A percentile compares a stretch with the other conserved stretches of the same genome.
Conservation (phyloP, 2,888 invertebrate genomes). For the Thecophora atra region DNA sequence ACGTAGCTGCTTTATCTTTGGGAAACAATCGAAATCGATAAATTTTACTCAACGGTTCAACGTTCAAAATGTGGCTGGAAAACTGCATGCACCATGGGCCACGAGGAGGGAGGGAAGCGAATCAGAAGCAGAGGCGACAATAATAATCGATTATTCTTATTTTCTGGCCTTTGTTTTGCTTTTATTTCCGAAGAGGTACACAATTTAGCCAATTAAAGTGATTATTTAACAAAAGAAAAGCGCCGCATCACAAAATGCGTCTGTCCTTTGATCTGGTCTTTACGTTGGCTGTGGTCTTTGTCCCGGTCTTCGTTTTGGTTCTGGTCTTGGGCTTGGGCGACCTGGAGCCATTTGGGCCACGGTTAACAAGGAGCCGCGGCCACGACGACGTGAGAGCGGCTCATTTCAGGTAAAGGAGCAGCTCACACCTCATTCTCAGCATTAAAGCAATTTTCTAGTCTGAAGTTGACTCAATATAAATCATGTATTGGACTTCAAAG, state of each 20-base stretch:
- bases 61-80: conserved; percentile 10
- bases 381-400: too few relatives aligned
- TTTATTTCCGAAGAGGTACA: neutral
- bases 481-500: conserved; percentile 22
- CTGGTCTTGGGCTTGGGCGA: too few relatives aligned
- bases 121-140: conserved; percentile 8
- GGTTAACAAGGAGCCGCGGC: too few relatives aligned
- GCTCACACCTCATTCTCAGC: neutral
- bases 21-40: conserved; percentile 35
- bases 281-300: too few relatives aligned
- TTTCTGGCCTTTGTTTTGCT: neutral
- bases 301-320: too few relatives aligned
- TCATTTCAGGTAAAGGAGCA: neutral
- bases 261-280: neutral
- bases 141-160: conserved; percentile 26
- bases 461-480: conserved; percentile 8
- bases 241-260: conserved; percentile 33
- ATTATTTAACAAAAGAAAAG: conserved; percentile 33
- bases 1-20: conserved; percentile 14
- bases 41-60: conserved; percentile 20
- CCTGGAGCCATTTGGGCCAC: too few relatives aligned
- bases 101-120: neutral
- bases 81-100: neutral
- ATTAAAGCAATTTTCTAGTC: neutral
- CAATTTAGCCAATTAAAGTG: conserved; percentile 31